Evolutionary conservation across 2,113 vertebrate species (phyloP), one percentile per base, ranked within the genome.

Genomic region (Rhombomys opimus): DNA sequence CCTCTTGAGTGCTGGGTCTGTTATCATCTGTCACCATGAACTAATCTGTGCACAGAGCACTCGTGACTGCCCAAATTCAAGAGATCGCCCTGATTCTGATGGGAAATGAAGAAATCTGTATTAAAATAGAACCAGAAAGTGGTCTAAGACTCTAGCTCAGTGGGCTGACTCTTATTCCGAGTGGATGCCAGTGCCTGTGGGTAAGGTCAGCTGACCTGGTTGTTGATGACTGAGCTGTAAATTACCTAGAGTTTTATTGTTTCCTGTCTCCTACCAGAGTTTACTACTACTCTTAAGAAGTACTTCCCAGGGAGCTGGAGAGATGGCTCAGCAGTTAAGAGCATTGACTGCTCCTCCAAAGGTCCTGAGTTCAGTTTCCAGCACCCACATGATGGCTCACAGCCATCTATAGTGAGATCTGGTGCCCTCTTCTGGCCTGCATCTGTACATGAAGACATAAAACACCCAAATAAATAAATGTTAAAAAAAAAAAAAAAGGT

Each of bases 1-100:
- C 38, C 25, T 86, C 81, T 25, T 73, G 38, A 41, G 27, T 54
- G 50, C 76, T 61, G n/a, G 80, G 35, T 46, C 46, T 46, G 38
- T 61, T 57, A n/a, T 59, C 54, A 5, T 65, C 23, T 63, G 57
- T 85, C 25, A 65, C 57, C 57, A 65, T 65, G n/a, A 41, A 41
- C 41, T 41, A 41, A 41, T 41, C 41, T 52, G 15, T 12, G 11
- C 8, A 14, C 38, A 82, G 75, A 86, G 5, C 46, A 38, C 13
- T 17, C 82, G 35, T 96, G 75, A 84, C 76, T 75, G 93, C 41
- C 93, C 90, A 85, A 23, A 70, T 61, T 91, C 73, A 89, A 85
- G 14, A 89, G 63, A 35, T 52, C 27, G 13, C 46, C 80, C 87
- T 88, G 32, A 90, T 96, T 97, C 93, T 77, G 63, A 30, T 32